Base-by-base conservation (phyloP, 2,888 invertebrate species). In the Psococerastis gibbosa region DNA sequence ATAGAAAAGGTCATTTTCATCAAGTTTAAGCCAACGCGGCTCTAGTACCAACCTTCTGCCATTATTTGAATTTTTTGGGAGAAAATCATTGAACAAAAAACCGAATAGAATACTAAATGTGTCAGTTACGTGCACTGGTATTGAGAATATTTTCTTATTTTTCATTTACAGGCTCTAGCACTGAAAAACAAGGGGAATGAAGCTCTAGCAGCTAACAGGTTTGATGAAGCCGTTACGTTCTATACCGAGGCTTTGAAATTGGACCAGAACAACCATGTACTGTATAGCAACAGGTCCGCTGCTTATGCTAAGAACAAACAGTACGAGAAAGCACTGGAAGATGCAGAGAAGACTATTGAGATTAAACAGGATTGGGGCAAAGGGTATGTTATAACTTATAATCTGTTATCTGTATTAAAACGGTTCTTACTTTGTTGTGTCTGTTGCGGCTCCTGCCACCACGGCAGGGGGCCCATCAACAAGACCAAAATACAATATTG, bases 271-370 rank as follows among this genome's bases (percentile, higher is more conserved):
- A 91, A 91, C 66, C 84, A 89, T 67, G 87, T 92, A 56, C 67
- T 92, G 18, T 91, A 70, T 56, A 91, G 89, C 53, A 92, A 92
- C 62, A 73, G 92, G 44, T 91, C 91, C 1, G 91, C 91, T 4
- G 91, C 91, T 4, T 78, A 80, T 56, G 82, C 85, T 2, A 89
- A 88, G 63, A 71, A 75, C 35, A 75, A 71, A 18, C 72, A 80
- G 49, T 89, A 77, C 55, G 59, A 64, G 2, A 69, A 75, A 47
- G 85, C 92, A 0, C 62, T 91, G 22, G 69, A 74, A 49, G 92
- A 92, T 67, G 92, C 89, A 0, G 78, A 88, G 48, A 76, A 78
- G 57, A 87, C 87, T 1, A 69, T 92, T 6, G 60, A 70, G 41
- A 53, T 89, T 13, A 87, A 88, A 58, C 76, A 85, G 6, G 74